Conservation (phyloP, 2,797 vertebrate species). For the Typhlichthys subterraneus region DNA sequence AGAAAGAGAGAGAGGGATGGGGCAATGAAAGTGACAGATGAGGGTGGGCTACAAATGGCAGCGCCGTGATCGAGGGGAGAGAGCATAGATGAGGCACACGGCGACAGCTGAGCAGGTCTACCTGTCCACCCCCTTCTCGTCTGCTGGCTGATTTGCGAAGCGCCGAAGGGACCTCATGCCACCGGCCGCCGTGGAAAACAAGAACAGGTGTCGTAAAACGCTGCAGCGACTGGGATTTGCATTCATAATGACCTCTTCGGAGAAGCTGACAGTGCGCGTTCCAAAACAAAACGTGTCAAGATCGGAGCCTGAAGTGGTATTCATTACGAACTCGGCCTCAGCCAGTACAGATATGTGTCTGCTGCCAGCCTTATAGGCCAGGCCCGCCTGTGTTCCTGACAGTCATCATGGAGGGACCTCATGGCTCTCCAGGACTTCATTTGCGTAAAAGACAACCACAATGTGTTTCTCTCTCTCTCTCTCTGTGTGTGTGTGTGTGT, state of each 20-base stretch:
- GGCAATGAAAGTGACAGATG: slow-evolving; percentile 76
- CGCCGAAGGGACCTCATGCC: slow-evolving; percentile 53
- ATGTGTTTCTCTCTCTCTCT: too few relatives aligned
- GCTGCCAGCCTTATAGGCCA: slow-evolving; percentile 25
- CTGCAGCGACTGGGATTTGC: slow-evolving; percentile 74
- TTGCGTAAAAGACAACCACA: background rate
- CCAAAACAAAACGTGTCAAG: slow-evolving; percentile 62
- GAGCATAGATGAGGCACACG: slow-evolving; percentile 1
- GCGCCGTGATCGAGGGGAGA: slow-evolving; percentile 56
- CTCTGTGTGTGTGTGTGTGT: too few relatives aligned
- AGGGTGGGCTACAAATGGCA: slow-evolving; percentile 64
- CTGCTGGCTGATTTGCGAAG: slow-evolving; percentile 73
- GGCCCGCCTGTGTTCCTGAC: background rate
- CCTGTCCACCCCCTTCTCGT: slow-evolving; percentile 72
- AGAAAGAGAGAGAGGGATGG: slow-evolving; percentile 43
- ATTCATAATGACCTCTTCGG: slow-evolving; percentile 66
- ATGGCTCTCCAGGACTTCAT: background rate
- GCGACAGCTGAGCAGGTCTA: slow-evolving; percentile 23
- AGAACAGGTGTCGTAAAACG: slow-evolving; percentile 75
- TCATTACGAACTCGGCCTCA: slow-evolving; percentile 56
- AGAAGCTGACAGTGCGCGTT: slow-evolving; percentile 59
- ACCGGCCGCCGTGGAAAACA: slow-evolving; percentile 56
- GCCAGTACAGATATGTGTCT: background rate
- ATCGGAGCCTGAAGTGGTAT: slow-evolving; percentile 38
- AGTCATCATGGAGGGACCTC: background rate